Conservation (phyloP, 2,888 invertebrate species). For the Heteromurus nitidus region DNA sequence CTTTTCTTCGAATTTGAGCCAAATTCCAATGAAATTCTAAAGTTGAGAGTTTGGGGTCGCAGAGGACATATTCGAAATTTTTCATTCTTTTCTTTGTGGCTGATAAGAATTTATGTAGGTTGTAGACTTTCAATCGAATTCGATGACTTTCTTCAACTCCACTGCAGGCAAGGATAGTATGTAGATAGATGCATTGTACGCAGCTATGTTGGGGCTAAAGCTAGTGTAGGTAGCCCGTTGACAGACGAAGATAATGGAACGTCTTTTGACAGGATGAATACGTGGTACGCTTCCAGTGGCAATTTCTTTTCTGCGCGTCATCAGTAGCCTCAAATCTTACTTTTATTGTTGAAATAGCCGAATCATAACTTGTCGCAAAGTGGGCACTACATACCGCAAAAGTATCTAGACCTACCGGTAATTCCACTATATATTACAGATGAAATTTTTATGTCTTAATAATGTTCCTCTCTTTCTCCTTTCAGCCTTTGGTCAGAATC, state of each 20-base stretch:
- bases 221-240: too few species aligned
- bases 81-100: too few species aligned
- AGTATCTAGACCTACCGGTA: constrained; percentile 41
- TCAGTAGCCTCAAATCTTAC: not conserved
- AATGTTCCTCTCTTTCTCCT: too few species aligned
- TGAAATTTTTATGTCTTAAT: constrained; percentile 42
- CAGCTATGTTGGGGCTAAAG: too few species aligned
- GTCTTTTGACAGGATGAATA: constrained; percentile 19
- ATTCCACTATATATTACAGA: constrained; percentile 21
- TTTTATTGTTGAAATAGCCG: not conserved
- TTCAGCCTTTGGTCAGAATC: constrained; percentile 6
- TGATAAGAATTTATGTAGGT: too few species aligned
- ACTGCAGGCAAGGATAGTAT: too few species aligned
- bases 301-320: constrained; percentile 6
- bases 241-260: not conserved
- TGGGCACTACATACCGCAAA: constrained; percentile 16
- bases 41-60: too few species aligned
- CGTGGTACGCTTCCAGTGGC: constrained; percentile 50
- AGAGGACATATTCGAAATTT: too few species aligned
- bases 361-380: constrained; percentile 22
- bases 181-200: too few species aligned
- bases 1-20: not conserved
- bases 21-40: not conserved
- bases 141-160: too few species aligned
- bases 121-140: too few species aligned